Percentiles rank a stretch among this genome's conserved stretches.
phyloP scores from a whole-genome alignment of 2,113 vertebrate genomes.

The Motacilla alba region DNA sequence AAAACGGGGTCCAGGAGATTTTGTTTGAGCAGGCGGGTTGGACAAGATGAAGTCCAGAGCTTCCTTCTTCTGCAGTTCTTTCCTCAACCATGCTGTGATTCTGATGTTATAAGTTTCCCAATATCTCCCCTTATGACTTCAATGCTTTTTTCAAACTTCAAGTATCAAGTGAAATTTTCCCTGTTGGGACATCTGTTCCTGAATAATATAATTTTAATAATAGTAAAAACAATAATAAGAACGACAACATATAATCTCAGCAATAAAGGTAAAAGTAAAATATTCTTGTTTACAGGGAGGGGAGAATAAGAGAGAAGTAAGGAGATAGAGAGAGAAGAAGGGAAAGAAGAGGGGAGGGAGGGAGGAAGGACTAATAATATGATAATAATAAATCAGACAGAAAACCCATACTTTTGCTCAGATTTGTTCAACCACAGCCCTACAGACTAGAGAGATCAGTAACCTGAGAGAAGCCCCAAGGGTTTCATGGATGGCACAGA shows the following conservation, averaged over 20 bases:
- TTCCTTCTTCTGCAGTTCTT: not conserved
- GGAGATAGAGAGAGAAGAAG: not conserved
- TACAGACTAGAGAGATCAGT: not conserved
- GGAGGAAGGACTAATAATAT: not conserved
- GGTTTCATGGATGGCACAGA: not conserved
- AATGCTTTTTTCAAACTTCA: not conserved
- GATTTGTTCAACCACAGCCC: not conserved
- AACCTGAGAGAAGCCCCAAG: not conserved
- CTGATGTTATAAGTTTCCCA: not conserved
- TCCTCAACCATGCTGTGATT: not conserved
- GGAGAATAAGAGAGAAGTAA: not conserved
- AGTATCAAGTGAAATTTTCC: not conserved
- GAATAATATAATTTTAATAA: not conserved
- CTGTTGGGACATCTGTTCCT: not conserved
- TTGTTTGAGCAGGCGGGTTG: not conserved
- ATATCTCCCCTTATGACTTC: not conserved
- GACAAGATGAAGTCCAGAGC: not conserved
- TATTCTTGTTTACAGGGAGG: not conserved
- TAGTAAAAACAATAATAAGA: not conserved
- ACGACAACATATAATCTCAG: not conserved
- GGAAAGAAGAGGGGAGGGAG: fast-evolving
- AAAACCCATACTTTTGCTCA: not conserved
- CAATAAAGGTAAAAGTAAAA: not conserved
- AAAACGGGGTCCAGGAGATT: not conserved
- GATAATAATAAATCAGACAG: not conserved